Percentiles rank a stretch among this genome's conserved stretches.
Conservation (phyloP, 2,113 vertebrate species). For the Recurvirostra avosetta region DNA sequence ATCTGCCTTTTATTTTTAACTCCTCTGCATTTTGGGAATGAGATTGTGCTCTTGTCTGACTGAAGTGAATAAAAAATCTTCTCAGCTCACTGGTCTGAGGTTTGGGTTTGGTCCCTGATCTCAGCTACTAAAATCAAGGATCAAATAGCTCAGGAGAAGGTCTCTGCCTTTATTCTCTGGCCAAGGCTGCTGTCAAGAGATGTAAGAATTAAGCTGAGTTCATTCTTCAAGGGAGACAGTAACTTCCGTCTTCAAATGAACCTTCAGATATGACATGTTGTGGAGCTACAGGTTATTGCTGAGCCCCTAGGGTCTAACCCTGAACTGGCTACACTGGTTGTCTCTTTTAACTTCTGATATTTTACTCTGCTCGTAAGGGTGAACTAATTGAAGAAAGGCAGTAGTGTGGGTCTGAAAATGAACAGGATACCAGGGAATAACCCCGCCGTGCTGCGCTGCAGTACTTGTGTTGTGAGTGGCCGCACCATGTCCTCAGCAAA, state of each 20-base stretch:
- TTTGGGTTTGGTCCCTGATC: neutral
- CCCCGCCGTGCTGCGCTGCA: no score
- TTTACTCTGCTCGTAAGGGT: neutral
- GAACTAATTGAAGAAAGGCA: neutral
- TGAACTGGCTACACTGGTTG: neutral
- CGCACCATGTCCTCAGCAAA: neutral
- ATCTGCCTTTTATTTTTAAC: neutral
- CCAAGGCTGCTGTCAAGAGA: slow-evolving; percentile 34
- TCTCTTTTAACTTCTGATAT: neutral
- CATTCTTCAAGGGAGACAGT: slow-evolving; percentile 11
- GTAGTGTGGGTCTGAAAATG: neutral
- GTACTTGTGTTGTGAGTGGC: neutral
- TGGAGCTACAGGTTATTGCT: neutral
- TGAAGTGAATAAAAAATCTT: neutral
- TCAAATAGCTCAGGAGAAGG: slow-evolving; percentile 37
- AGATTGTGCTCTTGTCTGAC: neutral
- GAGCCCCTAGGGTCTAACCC: slow-evolving; percentile 1
- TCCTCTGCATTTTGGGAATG: neutral
- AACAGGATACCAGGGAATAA: neutral
- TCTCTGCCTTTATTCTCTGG: slow-evolving; percentile 35
- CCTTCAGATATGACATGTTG: neutral
- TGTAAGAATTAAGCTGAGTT: neutral
- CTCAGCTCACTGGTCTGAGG: neutral
- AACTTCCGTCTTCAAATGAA: slow-evolving; percentile 25
- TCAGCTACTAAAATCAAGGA: slow-evolving; percentile 16